A percentile compares a stretch with the other conserved stretches of the same genome.
phyloP scores from a whole-genome alignment of 2,797 vertebrate species.

The Gorsachius magnificus region DNA sequence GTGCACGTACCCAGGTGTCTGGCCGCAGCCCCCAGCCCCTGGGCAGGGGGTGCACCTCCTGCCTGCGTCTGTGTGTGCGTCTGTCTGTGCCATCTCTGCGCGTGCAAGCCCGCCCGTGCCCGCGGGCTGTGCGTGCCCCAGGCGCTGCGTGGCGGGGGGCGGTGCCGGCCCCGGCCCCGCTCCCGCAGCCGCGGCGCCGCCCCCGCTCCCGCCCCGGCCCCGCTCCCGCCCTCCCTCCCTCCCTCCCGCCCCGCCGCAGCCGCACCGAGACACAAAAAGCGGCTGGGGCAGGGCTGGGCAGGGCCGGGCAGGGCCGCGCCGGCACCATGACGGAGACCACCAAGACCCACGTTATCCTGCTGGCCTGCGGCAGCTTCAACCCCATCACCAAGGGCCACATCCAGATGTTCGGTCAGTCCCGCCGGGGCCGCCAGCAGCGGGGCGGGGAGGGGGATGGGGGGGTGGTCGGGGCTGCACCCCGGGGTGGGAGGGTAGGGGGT shows the following conservation, averaged over 20 bases:
- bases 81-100: neutral
- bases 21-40: neutral
- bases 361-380: constrained; percentile 97
- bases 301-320: neutral
- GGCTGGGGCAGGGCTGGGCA: constrained; percentile 1
- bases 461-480: neutral
- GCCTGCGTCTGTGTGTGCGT: neutral
- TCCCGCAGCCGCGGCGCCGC: constrained; percentile 9
- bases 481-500: too few relatives aligned
- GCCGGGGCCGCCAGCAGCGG: neutral
- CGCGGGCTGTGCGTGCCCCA: neutral
- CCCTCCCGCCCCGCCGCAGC: constrained; percentile 63
- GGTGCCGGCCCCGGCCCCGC: constrained; percentile 59
- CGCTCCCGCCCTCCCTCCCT: constrained; percentile 67
- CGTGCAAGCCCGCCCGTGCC: neutral
- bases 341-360: constrained; percentile 94
- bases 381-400: constrained; percentile 97
- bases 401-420: constrained; percentile 95
- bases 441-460: neutral
- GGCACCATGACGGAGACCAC: constrained; percentile 87
- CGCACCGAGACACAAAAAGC: constrained; percentile 66
- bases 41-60: neutral
- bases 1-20: too few relatives aligned
- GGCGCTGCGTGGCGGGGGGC: neutral
- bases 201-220: constrained; percentile 54